Evolutionary conservation across 2,888 invertebrate genomes (phyloP).

Genomic region (Steinernema carpocapsae): DNA sequence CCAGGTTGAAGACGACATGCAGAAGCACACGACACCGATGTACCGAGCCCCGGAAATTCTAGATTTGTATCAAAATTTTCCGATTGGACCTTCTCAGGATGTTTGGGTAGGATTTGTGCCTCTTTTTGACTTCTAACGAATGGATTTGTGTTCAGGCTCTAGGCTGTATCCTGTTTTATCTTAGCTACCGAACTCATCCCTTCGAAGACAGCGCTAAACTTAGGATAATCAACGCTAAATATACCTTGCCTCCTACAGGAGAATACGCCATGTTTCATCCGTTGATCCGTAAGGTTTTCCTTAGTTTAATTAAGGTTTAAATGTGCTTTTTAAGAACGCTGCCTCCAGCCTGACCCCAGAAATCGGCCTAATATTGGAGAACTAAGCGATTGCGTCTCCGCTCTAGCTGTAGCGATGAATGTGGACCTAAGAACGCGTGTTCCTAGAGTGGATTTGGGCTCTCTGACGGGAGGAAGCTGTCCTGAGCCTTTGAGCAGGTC

Average conservation of each 20-base stretch:
- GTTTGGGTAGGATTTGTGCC: conserved; percentile 77
- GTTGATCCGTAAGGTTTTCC: conserved; percentile 79
- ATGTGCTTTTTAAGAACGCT: conserved; percentile 68
- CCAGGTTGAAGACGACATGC: conserved; percentile 85
- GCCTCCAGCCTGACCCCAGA: conserved; percentile 77
- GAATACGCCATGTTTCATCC: conserved; percentile 85
- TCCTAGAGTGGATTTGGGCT: conserved; percentile 56
- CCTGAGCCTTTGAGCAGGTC: not conserved
- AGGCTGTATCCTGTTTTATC: conserved; percentile 88
- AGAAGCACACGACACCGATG: conserved; percentile 76
- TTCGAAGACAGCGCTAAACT: conserved; percentile 93
- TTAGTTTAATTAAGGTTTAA: not conserved
- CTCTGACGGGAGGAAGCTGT: conserved; percentile 37
- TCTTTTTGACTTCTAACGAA: not conserved
- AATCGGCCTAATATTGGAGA: conserved; percentile 81
- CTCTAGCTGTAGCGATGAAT: conserved; percentile 84
- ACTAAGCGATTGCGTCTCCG: conserved; percentile 83
- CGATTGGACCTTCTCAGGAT: conserved; percentile 87
- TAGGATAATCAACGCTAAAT: conserved; percentile 94
- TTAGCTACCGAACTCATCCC: conserved; percentile 92
- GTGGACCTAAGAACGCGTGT: conserved; percentile 83
- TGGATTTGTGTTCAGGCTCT: conserved; percentile 75
- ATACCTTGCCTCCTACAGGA: conserved; percentile 80
- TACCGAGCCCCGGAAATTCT: conserved; percentile 98
- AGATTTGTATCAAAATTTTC: conserved; percentile 93